Evolutionary conservation across 2,888 invertebrate genomes (phyloP), one percentile per base, ranked within the genome.

Genomic region (Brachylomia viminalis): DNA sequence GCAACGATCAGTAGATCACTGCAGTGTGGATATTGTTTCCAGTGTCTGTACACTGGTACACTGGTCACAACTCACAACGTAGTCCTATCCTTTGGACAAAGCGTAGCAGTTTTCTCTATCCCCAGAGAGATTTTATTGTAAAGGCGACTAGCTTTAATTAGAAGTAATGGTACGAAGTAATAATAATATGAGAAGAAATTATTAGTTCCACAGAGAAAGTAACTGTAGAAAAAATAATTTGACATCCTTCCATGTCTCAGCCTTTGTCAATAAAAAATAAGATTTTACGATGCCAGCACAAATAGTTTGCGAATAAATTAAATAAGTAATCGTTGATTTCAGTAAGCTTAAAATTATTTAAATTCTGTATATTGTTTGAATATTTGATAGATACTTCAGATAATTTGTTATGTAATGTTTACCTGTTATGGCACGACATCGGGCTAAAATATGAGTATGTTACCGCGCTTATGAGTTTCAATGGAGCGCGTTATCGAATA

Each of bases 1-100:
- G 49, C 54, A 30, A n/a, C 33, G 64, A 66, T 77, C 72, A 61
- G 77, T 81, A 80, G 42, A 45, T 72, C 15, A 61, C 58, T 69
- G 72, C 69, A 61, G 47, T 33, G 15, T 42, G 42, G 27, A 47
- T 75, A 47, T 68, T 65, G 58, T 77, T 49, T 33, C 13, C 38
- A 47, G 20, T n/a, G 15, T 62, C 15, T n/a, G 56, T 42, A 58
- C 33, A 27, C 11, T 23, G 27, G 56, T 42, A 58, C 33, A 27
- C 11, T 23, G 27, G 30, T 30, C 27, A 30, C 38, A 58, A 59
- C 15, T 59, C 30, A 30, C 17, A 59, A 30, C 23, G n/a, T 45
- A 67, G 20, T 59, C 30, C 27, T n/a, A 17, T 45, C 15, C 11
- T 45, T 58, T 45, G 30, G 5, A 42, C 45, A n/a, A 23, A 69